Base-by-base conservation (phyloP, 2,113 vertebrate species). In the Empidonax alnorum region DNA sequence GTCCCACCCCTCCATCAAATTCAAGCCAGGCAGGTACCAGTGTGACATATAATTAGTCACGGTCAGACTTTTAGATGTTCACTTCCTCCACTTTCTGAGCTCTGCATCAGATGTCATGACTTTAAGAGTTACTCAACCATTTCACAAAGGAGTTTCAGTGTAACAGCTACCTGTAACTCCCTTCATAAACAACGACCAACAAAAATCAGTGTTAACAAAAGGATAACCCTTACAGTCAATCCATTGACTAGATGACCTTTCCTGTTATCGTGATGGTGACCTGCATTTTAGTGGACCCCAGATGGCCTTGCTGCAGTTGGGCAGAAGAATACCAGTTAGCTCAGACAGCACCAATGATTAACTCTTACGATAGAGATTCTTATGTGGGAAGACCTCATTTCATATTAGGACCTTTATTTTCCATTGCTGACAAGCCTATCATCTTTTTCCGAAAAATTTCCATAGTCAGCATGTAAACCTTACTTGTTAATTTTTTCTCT, bases 331-430 rank as follows among this genome's bases (percentile, higher is more conserved):
- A 28, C 2, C 25, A 42, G 8, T 68, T 76, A 65, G 4, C 4
- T 73, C 18, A 68, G 16, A 61, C 18, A 76, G 33, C 19, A 56
- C 2, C 21, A 35, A 4, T 65, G 35, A 73, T 61, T 80, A 76
- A 42, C 28, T 19, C 31, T 50, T 41, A 65, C 22, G 41, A 42
- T 39, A 46, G 12, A 63, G 33, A n/a, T 59, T 39, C 35, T 63
- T 76, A 44, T 76, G 12, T 0, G 0, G 42, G 24, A 71, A 62
- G 53, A 71, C 10, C 7, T 82, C 1, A 3, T 79, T 76, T 79
- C 4, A 2, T 79, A 39, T 14, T 10, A 19, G 71, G 14, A 41
- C 20, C 4, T 61, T 68, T 71, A 39, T 65, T 89, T 73, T 12
- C 24, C 22, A 37, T 35, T 41, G 41, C 2, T 30, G 33, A 55